Percentiles rank a stretch among this genome's conserved stretches.
phyloP scores from a whole-genome alignment of 2,113 vertebrate genomes.

The Myotis lucifugus region DNA sequence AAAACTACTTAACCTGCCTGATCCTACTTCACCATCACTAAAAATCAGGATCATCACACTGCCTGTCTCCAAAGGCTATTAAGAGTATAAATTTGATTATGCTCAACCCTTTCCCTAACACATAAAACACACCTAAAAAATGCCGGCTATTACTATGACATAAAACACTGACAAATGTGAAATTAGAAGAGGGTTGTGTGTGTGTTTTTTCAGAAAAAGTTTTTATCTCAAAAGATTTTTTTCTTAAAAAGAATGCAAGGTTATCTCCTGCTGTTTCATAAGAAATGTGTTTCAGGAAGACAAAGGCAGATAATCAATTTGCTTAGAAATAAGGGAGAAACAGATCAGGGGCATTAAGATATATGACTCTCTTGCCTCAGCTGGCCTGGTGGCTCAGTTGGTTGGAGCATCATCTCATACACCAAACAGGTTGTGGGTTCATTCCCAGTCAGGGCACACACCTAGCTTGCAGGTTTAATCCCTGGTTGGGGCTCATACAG shows the following conservation, averaged over 20 bases:
- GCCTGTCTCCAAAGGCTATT: background rate
- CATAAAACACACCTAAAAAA: background rate
- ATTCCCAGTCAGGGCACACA: background rate
- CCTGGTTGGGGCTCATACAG: background rate
- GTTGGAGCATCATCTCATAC: background rate
- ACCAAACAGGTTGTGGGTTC: background rate
- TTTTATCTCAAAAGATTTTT: background rate
- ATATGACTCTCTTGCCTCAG: no score
- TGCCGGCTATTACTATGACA: background rate
- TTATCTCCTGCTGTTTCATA: background rate
- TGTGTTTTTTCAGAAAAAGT: background rate
- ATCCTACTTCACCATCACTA: background rate
- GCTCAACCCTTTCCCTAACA: background rate
- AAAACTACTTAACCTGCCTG: background rate
- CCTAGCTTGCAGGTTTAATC: background rate
- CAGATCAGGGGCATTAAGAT: background rate
- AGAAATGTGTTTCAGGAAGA: background rate
- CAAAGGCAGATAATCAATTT: background rate
- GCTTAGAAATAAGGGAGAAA: background rate
- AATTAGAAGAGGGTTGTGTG: background rate
- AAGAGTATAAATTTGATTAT: conserved; percentile 25
- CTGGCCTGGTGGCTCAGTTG: no score
- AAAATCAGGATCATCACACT: background rate
- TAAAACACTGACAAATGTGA: background rate
- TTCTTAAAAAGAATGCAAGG: background rate